These are phyloP conservation scores for Acleris literana DNA, from an alignment of 2,888 invertebrate genomes.

Conservation along the genomic window DNA sequence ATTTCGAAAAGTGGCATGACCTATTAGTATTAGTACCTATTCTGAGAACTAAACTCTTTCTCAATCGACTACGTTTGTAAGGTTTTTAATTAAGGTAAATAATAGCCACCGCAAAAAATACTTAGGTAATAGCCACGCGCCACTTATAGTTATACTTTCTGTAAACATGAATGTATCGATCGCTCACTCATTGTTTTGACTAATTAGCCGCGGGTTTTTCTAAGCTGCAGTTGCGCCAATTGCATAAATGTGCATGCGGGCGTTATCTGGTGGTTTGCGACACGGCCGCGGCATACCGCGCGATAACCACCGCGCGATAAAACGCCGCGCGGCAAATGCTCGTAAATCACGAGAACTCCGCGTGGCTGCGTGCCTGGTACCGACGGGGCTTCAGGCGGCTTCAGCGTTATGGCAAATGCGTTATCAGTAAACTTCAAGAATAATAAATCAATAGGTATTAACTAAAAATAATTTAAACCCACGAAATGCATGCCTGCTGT, in stretches of 20 bases:
- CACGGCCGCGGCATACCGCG: background rate
- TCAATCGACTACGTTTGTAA: no score
- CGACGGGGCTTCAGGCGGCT: background rate
- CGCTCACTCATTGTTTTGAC: background rate
- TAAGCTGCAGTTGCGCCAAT: conserved; percentile 2
- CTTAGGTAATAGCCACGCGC: no score
- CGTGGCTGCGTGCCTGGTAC: conserved; percentile 1
- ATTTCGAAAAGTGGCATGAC: no score
- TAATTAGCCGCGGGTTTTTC: conserved; percentile 22
- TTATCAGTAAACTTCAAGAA: background rate
- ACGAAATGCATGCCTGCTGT: no score
- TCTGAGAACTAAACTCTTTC: no score
- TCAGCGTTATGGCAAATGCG: background rate
- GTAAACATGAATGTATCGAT: no score
- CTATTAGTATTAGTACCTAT: no score
- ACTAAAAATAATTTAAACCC: no score
- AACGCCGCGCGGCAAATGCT: background rate
- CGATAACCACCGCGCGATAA: background rate
- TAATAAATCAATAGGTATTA: no score
- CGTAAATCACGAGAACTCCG: conserved; percentile 6
- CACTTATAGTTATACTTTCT: no score
- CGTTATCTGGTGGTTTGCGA: conserved; percentile 4
- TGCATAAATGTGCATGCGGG: conserved; percentile 21
- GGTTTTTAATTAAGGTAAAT: no score
- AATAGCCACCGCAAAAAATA: no score